Evolutionary conservation across 2,888 invertebrate genomes (phyloP).

Genomic region (Argyra leucocephala): DNA sequence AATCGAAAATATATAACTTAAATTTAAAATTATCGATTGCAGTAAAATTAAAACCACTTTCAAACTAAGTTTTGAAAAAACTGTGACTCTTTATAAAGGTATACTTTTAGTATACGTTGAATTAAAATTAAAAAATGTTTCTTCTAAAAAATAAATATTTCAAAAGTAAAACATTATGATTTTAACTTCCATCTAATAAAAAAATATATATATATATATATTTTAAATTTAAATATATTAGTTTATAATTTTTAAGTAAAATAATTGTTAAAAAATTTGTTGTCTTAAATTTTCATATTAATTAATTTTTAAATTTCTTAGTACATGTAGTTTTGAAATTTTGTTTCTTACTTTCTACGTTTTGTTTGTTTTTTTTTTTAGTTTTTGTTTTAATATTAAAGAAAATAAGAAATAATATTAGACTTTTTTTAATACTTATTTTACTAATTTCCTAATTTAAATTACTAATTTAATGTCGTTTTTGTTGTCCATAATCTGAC

Average conservation of each 20-base stretch:
- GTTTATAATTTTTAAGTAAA: too few species aligned
- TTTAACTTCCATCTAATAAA: too few species aligned
- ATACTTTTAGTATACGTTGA: too few species aligned
- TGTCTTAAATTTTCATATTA: not conserved
- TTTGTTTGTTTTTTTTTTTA: not conserved
- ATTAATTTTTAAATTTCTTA: not conserved
- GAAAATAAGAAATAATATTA: not conserved
- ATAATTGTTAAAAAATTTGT: too few species aligned
- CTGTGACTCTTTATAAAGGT: not conserved
- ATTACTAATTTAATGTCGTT: conserved; percentile 22
- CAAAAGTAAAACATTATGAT: too few species aligned
- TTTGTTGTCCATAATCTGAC: conserved; percentile 31
- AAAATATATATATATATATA: too few species aligned
- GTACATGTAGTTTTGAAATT: not conserved
- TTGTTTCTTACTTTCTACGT: too few species aligned
- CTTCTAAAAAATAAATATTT: too few species aligned
- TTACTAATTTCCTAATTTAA: not conserved
- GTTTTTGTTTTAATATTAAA: not conserved
- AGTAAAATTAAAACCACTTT: not conserved
- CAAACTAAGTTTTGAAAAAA: not conserved
- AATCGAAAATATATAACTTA: not conserved
- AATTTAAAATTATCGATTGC: not conserved
- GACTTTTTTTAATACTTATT: not conserved
- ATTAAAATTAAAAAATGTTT: too few species aligned
- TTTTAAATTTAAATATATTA: too few species aligned